These are phyloP conservation scores for Hippopotamus amphibius DNA, from an alignment of 2,113 vertebrate species.

Conservation along the genomic window DNA sequence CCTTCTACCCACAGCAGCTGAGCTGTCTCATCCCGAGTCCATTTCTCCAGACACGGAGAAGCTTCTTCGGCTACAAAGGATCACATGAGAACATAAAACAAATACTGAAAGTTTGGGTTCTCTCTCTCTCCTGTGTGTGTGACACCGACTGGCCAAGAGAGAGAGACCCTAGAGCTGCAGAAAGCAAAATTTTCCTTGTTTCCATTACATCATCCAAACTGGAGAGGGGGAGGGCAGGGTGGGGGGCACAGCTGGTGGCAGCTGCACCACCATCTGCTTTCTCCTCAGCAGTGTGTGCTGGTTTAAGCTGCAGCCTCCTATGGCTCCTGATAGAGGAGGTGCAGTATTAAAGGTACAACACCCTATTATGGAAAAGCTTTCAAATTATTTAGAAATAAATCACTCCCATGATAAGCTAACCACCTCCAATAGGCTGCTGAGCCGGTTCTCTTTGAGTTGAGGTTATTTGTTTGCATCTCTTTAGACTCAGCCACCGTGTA, in stretches of 20 bases:
- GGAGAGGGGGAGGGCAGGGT: conserved; percentile 80
- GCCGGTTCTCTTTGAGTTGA: conserved; percentile 17
- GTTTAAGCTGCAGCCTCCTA: conserved; percentile 89
- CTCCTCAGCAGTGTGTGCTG: conserved; percentile 89
- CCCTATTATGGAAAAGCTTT: conserved; percentile 72
- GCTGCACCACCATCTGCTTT: conserved; percentile 95
- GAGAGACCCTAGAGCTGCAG: conserved; percentile 87
- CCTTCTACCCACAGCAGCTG: conserved; percentile 88
- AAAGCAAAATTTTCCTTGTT: conserved; percentile 91
- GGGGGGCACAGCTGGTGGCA: conserved; percentile 94
- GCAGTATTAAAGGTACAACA: conserved; percentile 79
- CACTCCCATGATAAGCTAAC: conserved; percentile 69
- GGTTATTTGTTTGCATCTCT: conserved; percentile 68
- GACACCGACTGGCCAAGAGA: conserved; percentile 89
- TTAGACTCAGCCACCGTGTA: conserved; percentile 50
- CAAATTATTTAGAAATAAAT: conserved; percentile 78
- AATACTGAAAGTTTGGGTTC: conserved; percentile 87
- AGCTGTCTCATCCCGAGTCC: conserved; percentile 83
- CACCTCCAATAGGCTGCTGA: conserved; percentile 42
- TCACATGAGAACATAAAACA: conserved; percentile 90
- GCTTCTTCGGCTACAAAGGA: conserved; percentile 86
- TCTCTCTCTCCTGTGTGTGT: conserved; percentile 83
- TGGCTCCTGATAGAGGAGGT: conserved; percentile 77
- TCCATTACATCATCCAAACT: conserved; percentile 93
- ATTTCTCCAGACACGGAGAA: conserved; percentile 81